Percentiles rank a stretch among this genome's conserved stretches.
These are phyloP conservation scores for Coregonus ussuriensis DNA, from an alignment of 2,797 vertebrate genomes.

Conservation along the genomic window DNA sequence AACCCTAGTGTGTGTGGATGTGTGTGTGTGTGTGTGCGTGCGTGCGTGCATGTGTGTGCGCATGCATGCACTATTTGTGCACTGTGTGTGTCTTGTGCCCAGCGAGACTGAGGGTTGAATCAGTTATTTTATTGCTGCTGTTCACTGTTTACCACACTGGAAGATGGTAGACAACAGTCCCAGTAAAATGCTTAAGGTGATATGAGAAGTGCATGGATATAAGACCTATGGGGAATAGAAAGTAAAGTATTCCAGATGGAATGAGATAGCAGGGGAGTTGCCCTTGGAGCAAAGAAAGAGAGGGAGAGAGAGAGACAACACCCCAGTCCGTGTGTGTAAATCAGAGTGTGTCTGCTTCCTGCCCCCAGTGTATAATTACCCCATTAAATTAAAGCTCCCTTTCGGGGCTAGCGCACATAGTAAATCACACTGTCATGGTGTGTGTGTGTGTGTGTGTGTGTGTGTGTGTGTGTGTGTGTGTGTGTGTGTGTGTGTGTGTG, in stretches of 20 bases:
- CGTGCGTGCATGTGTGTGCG: not conserved
- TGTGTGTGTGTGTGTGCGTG: not conserved
- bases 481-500: constrained; percentile 26
- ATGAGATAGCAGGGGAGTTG: not conserved
- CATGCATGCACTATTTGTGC: not conserved
- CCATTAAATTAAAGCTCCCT: constrained; percentile 73
- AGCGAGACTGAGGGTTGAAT: constrained; percentile 13
- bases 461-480: constrained; percentile 12
- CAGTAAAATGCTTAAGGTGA: constrained; percentile 27
- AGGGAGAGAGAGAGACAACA: constrained; percentile 41
- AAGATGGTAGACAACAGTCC: constrained; percentile 43
- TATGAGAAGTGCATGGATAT: constrained; percentile 37
- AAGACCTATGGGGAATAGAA: constrained; percentile 41
- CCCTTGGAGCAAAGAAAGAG: not conserved
- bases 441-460: constrained; percentile 25
- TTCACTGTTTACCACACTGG: constrained; percentile 53
- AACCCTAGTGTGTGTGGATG: not conserved
- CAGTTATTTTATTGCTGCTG: constrained; percentile 38
- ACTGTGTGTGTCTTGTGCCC: constrained; percentile 25
- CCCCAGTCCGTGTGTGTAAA: constrained; percentile 60
- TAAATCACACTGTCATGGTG: constrained; percentile 65
- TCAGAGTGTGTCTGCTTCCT: constrained; percentile 62
- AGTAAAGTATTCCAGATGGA: constrained; percentile 47
- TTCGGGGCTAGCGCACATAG: constrained; percentile 53
- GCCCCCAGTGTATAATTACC: constrained; percentile 68